phyloP scores from a whole-genome alignment of 2,797 vertebrate species.

The Microctenopoma stevenorrisi region DNA sequence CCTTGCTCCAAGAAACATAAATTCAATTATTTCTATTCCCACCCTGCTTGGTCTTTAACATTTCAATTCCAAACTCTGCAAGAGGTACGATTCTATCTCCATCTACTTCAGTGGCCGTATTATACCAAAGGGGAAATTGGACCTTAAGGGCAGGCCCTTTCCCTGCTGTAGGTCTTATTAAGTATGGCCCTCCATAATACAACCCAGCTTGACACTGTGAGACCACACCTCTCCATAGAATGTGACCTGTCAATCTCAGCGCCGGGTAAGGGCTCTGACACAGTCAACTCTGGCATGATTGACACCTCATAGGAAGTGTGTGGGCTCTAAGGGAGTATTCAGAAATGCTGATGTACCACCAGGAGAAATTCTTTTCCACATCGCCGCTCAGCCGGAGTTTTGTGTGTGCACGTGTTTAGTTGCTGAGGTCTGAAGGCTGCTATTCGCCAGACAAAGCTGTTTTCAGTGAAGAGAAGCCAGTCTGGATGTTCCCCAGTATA shows the following conservation, averaged over 20 bases:
- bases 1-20: constrained; percentile 5
- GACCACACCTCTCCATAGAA: constrained; percentile 62
- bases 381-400: constrained; percentile 42
- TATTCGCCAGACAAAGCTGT: constrained; percentile 45
- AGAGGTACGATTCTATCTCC: constrained; percentile 65
- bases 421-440: constrained; percentile 30
- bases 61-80: constrained; percentile 68
- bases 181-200: constrained; percentile 62
- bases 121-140: constrained; percentile 71
- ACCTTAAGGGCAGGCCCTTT: constrained; percentile 67
- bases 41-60: constrained; percentile 62
- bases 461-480: constrained; percentile 26
- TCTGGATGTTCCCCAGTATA: constrained; percentile 43
- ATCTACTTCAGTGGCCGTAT: constrained; percentile 58
- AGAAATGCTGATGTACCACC: constrained; percentile 40
- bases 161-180: constrained; percentile 76
- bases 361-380: constrained; percentile 58
- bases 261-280: constrained; percentile 29
- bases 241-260: constrained; percentile 66
- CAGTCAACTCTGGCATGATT: constrained; percentile 55
- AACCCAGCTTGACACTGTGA: constrained; percentile 66
- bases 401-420: constrained; percentile 45
- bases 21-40: constrained; percentile 45
- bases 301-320: constrained; percentile 52
- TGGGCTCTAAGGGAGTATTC: constrained; percentile 45